A percentile compares a stretch with the other conserved stretches of the same genome.
Evolutionary conservation across 2,113 vertebrate species (phyloP).

Genomic region (Dicentrarchus labrax): DNA sequence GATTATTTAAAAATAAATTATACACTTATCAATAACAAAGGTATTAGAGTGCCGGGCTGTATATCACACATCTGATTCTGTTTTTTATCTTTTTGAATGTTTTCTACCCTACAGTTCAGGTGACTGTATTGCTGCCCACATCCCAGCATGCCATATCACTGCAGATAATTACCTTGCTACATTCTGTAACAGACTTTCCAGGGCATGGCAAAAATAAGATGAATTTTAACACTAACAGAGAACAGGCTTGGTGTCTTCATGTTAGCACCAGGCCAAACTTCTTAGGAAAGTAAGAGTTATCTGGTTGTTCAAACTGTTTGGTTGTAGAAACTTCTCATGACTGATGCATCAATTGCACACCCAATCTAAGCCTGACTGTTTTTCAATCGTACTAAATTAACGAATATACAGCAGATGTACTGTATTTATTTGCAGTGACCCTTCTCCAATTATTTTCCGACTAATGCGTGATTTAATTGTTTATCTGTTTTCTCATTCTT

Average conservation of each 20-base stretch:
- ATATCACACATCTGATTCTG: background rate
- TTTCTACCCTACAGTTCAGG: background rate
- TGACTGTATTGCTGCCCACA: slow-evolving; percentile 4
- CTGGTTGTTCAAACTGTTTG: background rate
- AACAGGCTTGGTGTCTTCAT: background rate
- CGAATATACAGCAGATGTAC: background rate
- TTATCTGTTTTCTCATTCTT: slow-evolving; percentile 1
- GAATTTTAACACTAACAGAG: background rate
- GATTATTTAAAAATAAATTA: background rate
- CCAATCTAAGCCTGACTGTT: background rate
- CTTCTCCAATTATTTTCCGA: background rate
- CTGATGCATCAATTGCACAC: background rate
- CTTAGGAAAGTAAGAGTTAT: background rate
- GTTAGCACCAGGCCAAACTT: background rate
- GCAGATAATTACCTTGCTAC: slow-evolving; percentile 28
- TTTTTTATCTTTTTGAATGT: background rate
- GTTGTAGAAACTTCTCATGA: background rate
- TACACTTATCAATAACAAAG: background rate
- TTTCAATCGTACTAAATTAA: background rate
- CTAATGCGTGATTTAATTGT: background rate
- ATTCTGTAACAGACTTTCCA: background rate
- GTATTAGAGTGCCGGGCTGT: background rate
- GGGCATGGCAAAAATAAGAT: background rate
- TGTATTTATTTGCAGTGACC: background rate
- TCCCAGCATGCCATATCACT: slow-evolving; percentile 12